Percentiles rank a stretch among this genome's conserved stretches.
Conservation (phyloP, 2,113 vertebrate genomes). For the Neotoma lepida region DNA sequence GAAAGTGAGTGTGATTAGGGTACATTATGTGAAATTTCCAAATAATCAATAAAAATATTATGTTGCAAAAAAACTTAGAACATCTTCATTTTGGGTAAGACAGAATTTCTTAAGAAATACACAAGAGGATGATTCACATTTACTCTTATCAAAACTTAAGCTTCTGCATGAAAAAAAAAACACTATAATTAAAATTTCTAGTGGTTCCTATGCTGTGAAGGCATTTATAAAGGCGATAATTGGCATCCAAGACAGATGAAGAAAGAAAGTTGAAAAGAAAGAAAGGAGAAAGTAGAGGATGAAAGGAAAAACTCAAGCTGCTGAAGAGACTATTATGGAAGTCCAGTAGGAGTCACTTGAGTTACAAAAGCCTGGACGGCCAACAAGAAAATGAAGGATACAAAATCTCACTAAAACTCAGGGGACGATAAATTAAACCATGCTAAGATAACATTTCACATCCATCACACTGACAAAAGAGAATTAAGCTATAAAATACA, state of each 20-base stretch:
- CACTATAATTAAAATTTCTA: neutral
- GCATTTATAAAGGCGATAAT: neutral
- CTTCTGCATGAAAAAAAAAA: neutral
- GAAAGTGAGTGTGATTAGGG: neutral
- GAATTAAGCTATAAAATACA: neutral
- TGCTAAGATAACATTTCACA: neutral
- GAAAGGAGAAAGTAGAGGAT: rapidly evolving
- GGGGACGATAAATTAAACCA: neutral
- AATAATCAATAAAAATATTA: neutral
- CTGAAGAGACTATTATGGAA: neutral
- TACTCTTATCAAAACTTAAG: neutral
- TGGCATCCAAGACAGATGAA: neutral
- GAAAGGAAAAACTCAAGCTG: neutral
- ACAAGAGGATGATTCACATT: neutral
- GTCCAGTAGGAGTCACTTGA: neutral
- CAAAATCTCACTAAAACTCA: neutral
- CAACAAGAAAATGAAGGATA: neutral
- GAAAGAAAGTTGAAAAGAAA: too few relatives aligned
- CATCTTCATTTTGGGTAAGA: constrained; percentile 23
- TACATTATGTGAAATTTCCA: neutral
- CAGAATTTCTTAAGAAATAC: neutral
- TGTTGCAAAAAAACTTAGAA: neutral
- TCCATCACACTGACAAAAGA: neutral
- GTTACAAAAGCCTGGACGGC: neutral
- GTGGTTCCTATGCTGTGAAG: neutral